Evolutionary conservation across 2,113 vertebrate species (phyloP).

Genomic region (Petrocephalus zakoni): DNA sequence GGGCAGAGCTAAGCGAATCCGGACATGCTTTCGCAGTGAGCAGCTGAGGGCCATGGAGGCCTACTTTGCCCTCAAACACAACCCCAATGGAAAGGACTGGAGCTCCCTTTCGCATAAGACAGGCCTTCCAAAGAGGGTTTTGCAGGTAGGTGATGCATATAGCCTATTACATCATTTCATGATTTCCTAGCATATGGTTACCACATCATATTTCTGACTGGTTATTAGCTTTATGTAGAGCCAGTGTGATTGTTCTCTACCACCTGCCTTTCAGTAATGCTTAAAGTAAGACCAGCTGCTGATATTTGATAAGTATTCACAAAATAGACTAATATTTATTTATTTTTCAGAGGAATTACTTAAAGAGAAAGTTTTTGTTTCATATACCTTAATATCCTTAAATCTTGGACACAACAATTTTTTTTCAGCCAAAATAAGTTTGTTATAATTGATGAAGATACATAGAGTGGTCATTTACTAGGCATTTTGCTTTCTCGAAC

Average conservation of each 20-base stretch:
- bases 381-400: not conserved
- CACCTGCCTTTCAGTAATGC: not conserved
- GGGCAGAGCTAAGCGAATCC: constrained; percentile 52
- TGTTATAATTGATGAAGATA: not conserved
- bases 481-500: not conserved
- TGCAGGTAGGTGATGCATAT: constrained; percentile 47
- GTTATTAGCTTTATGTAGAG: not conserved
- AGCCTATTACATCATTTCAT: not conserved
- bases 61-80: constrained; percentile 59
- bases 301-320: not conserved
- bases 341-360: not conserved
- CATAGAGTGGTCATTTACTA: not conserved
- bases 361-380: not conserved
- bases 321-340: not conserved
- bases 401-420: not conserved
- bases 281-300: not conserved
- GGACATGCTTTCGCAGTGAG: constrained; percentile 63
- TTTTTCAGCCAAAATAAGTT: not conserved
- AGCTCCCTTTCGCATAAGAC: constrained; percentile 55
- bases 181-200: not conserved
- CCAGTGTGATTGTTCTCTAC: not conserved
- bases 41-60: constrained; percentile 60
- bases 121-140: constrained; percentile 60
- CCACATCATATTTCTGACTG: not conserved
- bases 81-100: constrained; percentile 62